Base-by-base conservation (phyloP, 92 coral and sea anemone genomes). In the Phenganax marumi region DNA sequence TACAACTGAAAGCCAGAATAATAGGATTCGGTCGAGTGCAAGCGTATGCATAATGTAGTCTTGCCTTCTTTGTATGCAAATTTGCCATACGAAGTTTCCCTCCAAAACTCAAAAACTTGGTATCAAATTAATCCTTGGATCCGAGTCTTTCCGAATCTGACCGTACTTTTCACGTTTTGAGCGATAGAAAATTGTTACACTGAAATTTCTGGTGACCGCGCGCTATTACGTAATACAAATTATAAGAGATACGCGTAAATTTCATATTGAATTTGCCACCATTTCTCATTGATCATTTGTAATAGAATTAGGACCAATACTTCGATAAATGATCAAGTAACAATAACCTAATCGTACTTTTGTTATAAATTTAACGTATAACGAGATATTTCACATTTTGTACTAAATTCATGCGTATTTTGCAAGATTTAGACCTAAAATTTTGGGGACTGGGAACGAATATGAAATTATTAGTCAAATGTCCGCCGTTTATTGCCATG, bases 71-170 rank as follows among this genome's bases (percentile, higher is more conserved):
- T 56, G 63, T 21, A 21, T 14, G 63, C 63, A 21, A 56, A 56
- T 56, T 56, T 56, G 63, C 63, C 63, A 56, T 56, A 56, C 22
- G 63, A 56, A 56, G 17, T 56, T 56, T 56, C 63, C 7, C 63
- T 56, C 63, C 63, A 56, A 56, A 56, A 56, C 7, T 56, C 63
- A 56, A 56, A 56, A 14, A 56, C 22, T 56, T 56, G 22, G 63
- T 56, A 56, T 56, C 63, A 56, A 56, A 56, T 56, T 2, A 56
- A 56, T 56, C 63, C 63, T 56, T 56, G 7, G 63, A 56, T 56
- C 7, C 63, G n/a, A 56, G 63, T 56, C 63, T 56, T 56, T 56
- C 63, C 63, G 63, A 56, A 56, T 56, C 63, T 56, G 63, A 21
- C 63, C 7, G 63, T 56, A 56, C 63, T 56, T 7, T 56, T 56